These are phyloP conservation scores for Pelagia noctiluca DNA, from an alignment of 30 jellyfish, hydroid and myxozoan species.

Conservation along the genomic window DNA sequence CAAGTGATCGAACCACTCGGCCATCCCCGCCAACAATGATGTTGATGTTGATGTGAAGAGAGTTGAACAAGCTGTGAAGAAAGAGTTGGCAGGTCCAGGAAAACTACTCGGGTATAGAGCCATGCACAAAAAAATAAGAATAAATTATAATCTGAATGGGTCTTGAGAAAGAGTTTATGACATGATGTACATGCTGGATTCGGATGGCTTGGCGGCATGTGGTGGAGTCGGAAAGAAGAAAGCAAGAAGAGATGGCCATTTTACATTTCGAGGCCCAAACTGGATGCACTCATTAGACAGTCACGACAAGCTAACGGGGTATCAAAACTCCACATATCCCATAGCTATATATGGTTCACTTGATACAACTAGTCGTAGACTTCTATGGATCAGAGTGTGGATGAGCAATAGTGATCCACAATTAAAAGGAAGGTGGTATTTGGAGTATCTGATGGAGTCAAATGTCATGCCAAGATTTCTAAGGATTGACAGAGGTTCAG, in stretches of 20 bases:
- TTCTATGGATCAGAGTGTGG: slow-evolving; percentile 17
- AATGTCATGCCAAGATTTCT: slow-evolving; percentile 7
- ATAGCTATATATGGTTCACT: slow-evolving; percentile 63
- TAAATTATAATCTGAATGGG: slow-evolving; percentile 22
- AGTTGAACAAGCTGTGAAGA: slow-evolving; percentile 36
- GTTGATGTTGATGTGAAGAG: not conserved
- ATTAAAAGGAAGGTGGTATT: slow-evolving; percentile 33
- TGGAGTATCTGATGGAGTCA: slow-evolving; percentile 36
- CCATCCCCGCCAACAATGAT: too few relatives aligned
- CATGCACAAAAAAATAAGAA: slow-evolving; percentile 37
- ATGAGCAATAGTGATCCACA: slow-evolving; percentile 41
- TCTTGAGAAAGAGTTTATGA: slow-evolving; percentile 47
- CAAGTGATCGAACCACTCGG: too few relatives aligned
- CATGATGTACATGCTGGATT: slow-evolving; percentile 35
- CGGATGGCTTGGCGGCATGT: slow-evolving; percentile 23
- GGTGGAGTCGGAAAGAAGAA: slow-evolving; percentile 1
- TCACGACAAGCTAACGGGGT: too few relatives aligned
- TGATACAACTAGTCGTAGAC: slow-evolving; percentile 40
- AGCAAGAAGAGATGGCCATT: slow-evolving; percentile 6
- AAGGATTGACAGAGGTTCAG: slow-evolving; percentile 55
- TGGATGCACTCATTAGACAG: slow-evolving; percentile 26
- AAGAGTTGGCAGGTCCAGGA: slow-evolving; percentile 45
- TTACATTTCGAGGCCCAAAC: slow-evolving; percentile 17
- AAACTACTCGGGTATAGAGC: slow-evolving; percentile 47
- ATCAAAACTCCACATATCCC: slow-evolving; percentile 60